phyloP scores from a whole-genome alignment of 2,888 invertebrate genomes.

The Clepsis dumicolana region DNA sequence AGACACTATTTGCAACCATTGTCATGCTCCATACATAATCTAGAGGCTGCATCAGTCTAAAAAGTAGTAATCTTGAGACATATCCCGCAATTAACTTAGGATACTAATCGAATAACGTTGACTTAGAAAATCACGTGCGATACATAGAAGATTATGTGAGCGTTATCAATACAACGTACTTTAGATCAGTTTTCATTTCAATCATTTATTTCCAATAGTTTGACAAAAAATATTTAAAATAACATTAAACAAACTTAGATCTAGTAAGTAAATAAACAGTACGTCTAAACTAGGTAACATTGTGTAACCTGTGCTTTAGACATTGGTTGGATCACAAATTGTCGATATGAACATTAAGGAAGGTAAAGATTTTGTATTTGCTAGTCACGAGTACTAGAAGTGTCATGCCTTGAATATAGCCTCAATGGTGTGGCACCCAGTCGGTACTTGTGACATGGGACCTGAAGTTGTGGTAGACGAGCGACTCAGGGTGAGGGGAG shows the following conservation, averaged over 20 bases:
- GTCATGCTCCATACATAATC: conserved; percentile 49
- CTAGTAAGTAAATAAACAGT: too few relatives aligned
- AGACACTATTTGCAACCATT: background rate
- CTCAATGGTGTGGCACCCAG: conserved; percentile 13
- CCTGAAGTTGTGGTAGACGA: conserved; percentile 19
- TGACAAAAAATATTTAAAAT: too few relatives aligned
- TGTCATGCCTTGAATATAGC: conserved; percentile 20
- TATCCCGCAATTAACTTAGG: conserved; percentile 55
- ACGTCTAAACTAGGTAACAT: too few relatives aligned
- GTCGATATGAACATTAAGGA: conserved; percentile 53
- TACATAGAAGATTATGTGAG: conserved; percentile 51
- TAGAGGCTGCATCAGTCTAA: conserved; percentile 59
- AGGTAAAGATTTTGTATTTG: conserved; percentile 50
- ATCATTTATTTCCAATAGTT: too few relatives aligned
- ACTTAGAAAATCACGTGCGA: conserved; percentile 53
- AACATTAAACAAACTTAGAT: too few relatives aligned
- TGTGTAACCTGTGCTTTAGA: too few relatives aligned
- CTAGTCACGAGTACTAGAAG: conserved; percentile 37
- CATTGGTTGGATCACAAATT: conserved; percentile 49
- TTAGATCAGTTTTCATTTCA: too few relatives aligned
- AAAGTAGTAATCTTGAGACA: conserved; percentile 57
- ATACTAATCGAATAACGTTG: conserved; percentile 55
- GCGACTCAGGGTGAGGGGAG: conserved; percentile 11
- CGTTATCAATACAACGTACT: conserved; percentile 51
- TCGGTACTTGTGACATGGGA: conserved; percentile 30